Evolutionary conservation across 1,140 invertebrate species (phyloP), one percentile per base, ranked within the genome.

Genomic region (Leptinotarsa undecemlineata): DNA sequence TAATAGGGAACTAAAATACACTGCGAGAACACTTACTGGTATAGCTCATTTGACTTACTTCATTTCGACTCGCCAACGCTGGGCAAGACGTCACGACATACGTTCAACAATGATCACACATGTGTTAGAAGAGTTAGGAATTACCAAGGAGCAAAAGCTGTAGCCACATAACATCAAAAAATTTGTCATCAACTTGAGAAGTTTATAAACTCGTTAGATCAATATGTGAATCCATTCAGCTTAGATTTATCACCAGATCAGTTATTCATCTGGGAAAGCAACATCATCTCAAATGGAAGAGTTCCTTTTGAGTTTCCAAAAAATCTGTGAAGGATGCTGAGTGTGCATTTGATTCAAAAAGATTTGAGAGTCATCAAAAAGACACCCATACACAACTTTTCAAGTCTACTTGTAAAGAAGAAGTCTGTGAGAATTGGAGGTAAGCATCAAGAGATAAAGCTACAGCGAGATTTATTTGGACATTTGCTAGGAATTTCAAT

Each of bases 11-110:
- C 3, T 23, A 23, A 23, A 23, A 23, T 23, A 23, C 21, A 23
- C 80, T 60, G 81, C 79, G 17, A 82, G 77, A 68, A 78, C 73
- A 67, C 26, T 83, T 3, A 80, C 76, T 68, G 81, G 81, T 62
- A 68, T 83, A 51, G 47, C 23, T 4, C 72, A 80, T 68, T 63
- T 79, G 3, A 80, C 77, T 3, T 73, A 79, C 47, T 79, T 77
- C 4, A 77, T 81, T 48, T 73, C 63, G 48, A 63, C 66, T 14
- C 71, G 76, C 72, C 68, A 70, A 70, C 68, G 75, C 17, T 78
- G 77, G 72, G 75, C 72, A 20, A 64, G 57, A 68, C 75, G 72
- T 42, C 77, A 74, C 68, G 74, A 71, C 26, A 69, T 77, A 6
- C 19, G 73, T 26, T 74, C 72, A 23, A 72, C 60, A 6, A 76